Conservation (phyloP, 2,888 invertebrate genomes). For the Trichopoda pennipes region DNA sequence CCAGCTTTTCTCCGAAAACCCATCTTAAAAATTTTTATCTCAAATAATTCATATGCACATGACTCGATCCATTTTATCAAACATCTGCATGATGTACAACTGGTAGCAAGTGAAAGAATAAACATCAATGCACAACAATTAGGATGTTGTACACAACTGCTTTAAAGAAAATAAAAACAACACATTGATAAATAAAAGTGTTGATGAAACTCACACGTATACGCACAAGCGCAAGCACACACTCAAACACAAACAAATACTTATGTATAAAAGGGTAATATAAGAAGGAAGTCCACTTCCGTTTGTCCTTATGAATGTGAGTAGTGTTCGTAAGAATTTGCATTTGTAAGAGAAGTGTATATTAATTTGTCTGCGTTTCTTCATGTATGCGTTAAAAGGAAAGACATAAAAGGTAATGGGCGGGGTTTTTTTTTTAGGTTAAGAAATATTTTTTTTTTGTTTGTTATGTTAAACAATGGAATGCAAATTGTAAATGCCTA, state of each 20-base stretch:
- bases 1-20: too few relatives aligned
- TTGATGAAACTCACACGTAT: constrained; percentile 14
- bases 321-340: constrained; percentile 19
- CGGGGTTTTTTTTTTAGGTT: constrained; percentile 56
- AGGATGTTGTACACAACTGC: constrained; percentile 3
- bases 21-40: too few relatives aligned
- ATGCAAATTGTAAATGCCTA: constrained; percentile 42
- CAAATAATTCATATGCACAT: too few relatives aligned
- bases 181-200: constrained; percentile 38
- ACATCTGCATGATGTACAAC: too few relatives aligned
- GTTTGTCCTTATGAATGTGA: constrained; percentile 22
- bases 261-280: constrained; percentile 36
- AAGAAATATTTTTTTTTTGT: constrained; percentile 36
- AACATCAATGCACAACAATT: not conserved
- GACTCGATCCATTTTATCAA: too few relatives aligned
- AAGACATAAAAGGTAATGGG: constrained; percentile 42
- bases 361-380: constrained; percentile 41
- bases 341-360: constrained; percentile 14
- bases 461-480: constrained; percentile 25
- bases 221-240: not conserved
- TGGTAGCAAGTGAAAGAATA: too few relatives aligned
- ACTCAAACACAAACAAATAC: constrained; percentile 1
- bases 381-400: constrained; percentile 23
- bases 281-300: constrained; percentile 57
- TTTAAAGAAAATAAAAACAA: not conserved